These are phyloP conservation scores for Drosophila fuyamai DNA, from an alignment of 1,140 invertebrate species.

Conservation along the genomic window DNA sequence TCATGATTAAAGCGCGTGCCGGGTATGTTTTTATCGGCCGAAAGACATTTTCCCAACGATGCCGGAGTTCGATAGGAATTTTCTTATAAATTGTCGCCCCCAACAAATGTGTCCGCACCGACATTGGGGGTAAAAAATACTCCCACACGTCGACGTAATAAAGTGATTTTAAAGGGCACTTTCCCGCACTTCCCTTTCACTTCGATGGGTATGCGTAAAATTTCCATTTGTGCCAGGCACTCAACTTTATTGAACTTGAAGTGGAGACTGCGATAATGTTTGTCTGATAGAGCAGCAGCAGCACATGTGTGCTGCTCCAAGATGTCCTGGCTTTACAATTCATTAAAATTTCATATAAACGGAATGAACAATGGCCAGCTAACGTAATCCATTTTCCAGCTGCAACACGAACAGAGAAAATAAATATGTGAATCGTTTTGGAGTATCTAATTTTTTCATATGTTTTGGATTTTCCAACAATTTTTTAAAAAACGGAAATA, in stretches of 20 bases:
- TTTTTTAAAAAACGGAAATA: too few relatives aligned
- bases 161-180: constrained; percentile 83
- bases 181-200: constrained; percentile 58
- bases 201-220: constrained; percentile 64
- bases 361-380: constrained; percentile 35
- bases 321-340: constrained; percentile 65
- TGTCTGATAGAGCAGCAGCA: constrained; percentile 24
- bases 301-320: constrained; percentile 35
- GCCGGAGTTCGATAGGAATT: constrained; percentile 64
- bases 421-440: neutral
- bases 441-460: too few relatives aligned
- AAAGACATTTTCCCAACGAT: constrained; percentile 55
- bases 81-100: constrained; percentile 79
- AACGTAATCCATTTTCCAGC: constrained; percentile 64
- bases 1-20: constrained; percentile 80
- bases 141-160: constrained; percentile 75
- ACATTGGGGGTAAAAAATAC: constrained; percentile 8
- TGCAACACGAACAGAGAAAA: neutral
- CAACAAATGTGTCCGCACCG: constrained; percentile 71
- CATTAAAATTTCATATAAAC: constrained; percentile 75
- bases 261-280: constrained; percentile 55
- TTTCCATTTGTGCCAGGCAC: constrained; percentile 75
- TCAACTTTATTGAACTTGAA: constrained; percentile 83
- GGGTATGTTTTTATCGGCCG: constrained; percentile 63
- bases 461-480: too few relatives aligned